Evolutionary conservation across 2,113 vertebrate species (phyloP).

Genomic region (Ammodytes marinus): DNA sequence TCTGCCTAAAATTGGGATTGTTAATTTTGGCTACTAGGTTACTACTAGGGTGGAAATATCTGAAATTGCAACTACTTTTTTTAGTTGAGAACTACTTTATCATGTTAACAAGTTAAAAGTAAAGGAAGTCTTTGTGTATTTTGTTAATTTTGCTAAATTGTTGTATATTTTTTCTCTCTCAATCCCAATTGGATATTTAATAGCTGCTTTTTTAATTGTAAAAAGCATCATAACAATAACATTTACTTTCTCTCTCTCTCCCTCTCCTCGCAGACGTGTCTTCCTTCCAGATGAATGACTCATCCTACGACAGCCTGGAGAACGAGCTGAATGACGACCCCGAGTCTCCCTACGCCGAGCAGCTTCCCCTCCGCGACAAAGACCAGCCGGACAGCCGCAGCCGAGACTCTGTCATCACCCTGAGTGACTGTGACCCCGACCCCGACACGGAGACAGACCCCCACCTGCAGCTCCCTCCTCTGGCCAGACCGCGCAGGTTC

Average conservation of each 20-base stretch:
- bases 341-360: constrained; percentile 87
- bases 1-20: background rate
- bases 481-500: constrained; percentile 77
- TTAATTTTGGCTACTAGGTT: background rate
- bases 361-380: constrained; percentile 82
- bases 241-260: background rate
- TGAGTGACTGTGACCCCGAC: constrained; percentile 89
- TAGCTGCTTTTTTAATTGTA: background rate
- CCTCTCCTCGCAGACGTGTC: constrained; percentile 83
- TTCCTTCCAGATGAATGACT: constrained; percentile 92
- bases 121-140: background rate
- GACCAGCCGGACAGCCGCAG: constrained; percentile 89
- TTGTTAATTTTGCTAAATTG: background rate
- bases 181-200: background rate
- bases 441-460: constrained; percentile 83
- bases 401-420: constrained; percentile 92
- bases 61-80: constrained; percentile 4
- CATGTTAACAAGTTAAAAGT: background rate
- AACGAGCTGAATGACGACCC: constrained; percentile 92
- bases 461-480: constrained; percentile 76
- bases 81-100: background rate
- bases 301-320: constrained; percentile 94
- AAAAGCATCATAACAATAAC: background rate
- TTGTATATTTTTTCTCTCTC: background rate
- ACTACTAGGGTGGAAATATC: background rate